Evolutionary conservation across 1,140 invertebrate genomes (phyloP).

Genomic region (Papilio polyxenes): DNA sequence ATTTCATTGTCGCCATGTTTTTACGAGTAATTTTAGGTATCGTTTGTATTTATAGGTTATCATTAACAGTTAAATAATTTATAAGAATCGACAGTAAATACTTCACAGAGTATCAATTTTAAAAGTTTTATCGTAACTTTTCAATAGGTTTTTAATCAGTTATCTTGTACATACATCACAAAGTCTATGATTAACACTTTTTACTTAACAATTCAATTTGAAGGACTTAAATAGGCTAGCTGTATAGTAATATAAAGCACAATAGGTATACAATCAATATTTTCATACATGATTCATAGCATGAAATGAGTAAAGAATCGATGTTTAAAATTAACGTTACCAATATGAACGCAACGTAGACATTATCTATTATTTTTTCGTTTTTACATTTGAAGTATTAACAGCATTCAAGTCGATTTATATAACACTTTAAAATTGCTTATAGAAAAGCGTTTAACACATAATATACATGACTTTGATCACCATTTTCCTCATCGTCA

Average conservation of each 20-base stretch:
- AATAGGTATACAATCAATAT: constrained; percentile 9
- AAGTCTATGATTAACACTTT: no score
- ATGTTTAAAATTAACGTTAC: constrained; percentile 6
- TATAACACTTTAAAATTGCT: background rate
- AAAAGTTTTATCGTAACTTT: background rate
- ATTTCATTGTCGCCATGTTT: background rate
- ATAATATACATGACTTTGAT: no score
- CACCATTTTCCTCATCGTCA: no score
- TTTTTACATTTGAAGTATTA: background rate
- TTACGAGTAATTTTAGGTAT: background rate
- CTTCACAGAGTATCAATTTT: background rate
- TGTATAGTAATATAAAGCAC: constrained; percentile 10
- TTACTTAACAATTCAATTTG: constrained; percentile 4
- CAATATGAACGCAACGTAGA: background rate
- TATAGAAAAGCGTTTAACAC: no score
- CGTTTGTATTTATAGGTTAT: background rate
- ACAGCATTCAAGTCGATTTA: background rate
- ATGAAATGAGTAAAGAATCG: background rate
- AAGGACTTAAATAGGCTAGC: background rate
- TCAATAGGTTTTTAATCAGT: no score
- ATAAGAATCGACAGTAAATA: background rate
- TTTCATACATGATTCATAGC: constrained; percentile 23
- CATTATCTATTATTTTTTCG: background rate
- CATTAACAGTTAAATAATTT: background rate
- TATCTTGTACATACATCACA: no score